Conservation (phyloP, 1,140 invertebrate species). For the Diorhabda carinulata region DNA sequence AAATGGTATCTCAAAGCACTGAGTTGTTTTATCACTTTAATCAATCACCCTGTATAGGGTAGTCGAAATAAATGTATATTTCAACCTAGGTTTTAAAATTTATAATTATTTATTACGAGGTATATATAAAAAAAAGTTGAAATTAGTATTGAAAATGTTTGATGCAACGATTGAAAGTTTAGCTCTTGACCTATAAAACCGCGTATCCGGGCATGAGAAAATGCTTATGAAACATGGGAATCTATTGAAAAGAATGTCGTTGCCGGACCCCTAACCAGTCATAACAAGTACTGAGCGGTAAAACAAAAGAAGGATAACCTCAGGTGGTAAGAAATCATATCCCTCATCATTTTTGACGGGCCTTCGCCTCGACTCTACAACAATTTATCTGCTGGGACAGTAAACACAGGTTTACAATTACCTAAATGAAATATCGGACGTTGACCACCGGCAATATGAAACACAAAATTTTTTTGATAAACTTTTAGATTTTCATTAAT, state of each 20-base stretch:
- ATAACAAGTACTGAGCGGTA: slow-evolving; percentile 26
- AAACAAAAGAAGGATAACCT: slow-evolving; percentile 24
- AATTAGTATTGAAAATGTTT: no score
- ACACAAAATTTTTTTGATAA: not conserved
- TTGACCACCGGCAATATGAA: slow-evolving; percentile 7
- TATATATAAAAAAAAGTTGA: no score
- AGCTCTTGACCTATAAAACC: not conserved
- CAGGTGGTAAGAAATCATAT: slow-evolving; percentile 28
- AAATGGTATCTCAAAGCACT: no score
- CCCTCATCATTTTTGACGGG: slow-evolving; percentile 29
- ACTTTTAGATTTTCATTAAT: no score
- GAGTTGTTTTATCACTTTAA: no score
- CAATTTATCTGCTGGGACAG: slow-evolving; percentile 24
- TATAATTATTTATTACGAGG: no score
- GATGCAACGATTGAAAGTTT: not conserved
- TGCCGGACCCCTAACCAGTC: slow-evolving; percentile 22
- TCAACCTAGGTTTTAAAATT: no score
- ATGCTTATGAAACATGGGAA: slow-evolving; percentile 22
- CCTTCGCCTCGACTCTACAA: slow-evolving; percentile 18
- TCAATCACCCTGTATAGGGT: no score
- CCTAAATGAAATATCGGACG: slow-evolving; percentile 16
- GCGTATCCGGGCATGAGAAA: slow-evolving; percentile 15
- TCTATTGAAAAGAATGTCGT: slow-evolving; percentile 24
- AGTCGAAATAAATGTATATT: no score
- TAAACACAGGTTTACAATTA: slow-evolving; percentile 24